A percentile compares a stretch with the other conserved stretches of the same genome.
These are phyloP conservation scores for Desoria tigrina DNA, from an alignment of 2,888 invertebrate species.

Conservation along the genomic window DNA sequence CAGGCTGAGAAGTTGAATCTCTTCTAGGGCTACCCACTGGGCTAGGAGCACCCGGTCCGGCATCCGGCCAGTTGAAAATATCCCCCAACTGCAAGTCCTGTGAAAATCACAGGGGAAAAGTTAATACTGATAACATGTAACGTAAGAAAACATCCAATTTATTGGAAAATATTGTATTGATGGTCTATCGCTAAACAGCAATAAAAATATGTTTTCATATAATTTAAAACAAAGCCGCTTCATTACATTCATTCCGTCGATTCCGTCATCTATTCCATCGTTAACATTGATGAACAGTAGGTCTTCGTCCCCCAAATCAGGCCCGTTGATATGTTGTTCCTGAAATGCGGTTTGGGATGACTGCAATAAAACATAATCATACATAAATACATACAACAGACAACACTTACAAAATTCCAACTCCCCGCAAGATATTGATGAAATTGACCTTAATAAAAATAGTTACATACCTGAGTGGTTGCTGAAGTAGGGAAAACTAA, in stretches of 20 bases:
- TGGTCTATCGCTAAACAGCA: background rate
- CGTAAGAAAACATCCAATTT: background rate
- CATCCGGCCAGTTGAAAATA: conserved; percentile 51
- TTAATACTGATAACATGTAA: background rate
- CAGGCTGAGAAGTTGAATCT: conserved; percentile 56
- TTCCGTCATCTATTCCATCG: conserved; percentile 64
- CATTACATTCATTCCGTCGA: conserved; percentile 64
- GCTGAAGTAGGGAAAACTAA: conserved; percentile 97
- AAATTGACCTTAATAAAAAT: background rate
- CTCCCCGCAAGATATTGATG: too few relatives aligned
- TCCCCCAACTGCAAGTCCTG: conserved; percentile 53
- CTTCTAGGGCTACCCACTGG: conserved; percentile 57
- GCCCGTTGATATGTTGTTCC: conserved; percentile 68
- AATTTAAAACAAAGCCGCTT: too few relatives aligned
- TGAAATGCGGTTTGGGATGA: conserved; percentile 71
- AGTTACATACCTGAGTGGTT: conserved; percentile 73
- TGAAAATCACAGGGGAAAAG: background rate
- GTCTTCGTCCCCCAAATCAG: conserved; percentile 66
- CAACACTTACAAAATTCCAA: too few relatives aligned
- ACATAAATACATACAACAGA: conserved; percentile 9
- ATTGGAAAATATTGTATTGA: too few relatives aligned
- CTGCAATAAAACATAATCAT: conserved; percentile 56
- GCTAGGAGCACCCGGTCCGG: conserved; percentile 60
- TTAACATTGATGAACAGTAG: conserved; percentile 67
- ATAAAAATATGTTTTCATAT: too few relatives aligned